Base-by-base conservation (phyloP, 2,113 vertebrate genomes). In the Bostrychus sinensis region DNA sequence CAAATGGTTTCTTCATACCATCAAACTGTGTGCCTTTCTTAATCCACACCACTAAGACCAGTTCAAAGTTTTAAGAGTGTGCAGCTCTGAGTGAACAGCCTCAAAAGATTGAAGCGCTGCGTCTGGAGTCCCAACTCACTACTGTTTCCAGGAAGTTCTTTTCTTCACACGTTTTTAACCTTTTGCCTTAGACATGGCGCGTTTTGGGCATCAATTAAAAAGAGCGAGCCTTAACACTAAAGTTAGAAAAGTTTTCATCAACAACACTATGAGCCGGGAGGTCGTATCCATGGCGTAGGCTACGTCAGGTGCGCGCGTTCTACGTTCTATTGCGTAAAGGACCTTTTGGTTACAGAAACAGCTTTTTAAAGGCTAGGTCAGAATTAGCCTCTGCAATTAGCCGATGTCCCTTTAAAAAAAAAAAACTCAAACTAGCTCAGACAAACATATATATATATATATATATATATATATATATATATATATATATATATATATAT, bases 71-170 rank as follows among this genome's bases (percentile, higher is more conserved):
- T 57, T 42, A 12, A 53, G 17, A 19, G 26, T 39, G 61, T 7
- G 28, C 45, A 2, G 60, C 69, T 65, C 57, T 7, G 42, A 60
- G 59, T 48, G 5, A 32, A 8, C 30, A 8, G 30, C 30, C 8
- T 7, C 5, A 32, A 32, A 8, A n/a, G 55, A 42, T 45, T 54
- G 54, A 45, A 32, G 62, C 39, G 65, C 71, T 2, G 51, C 51
- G n/a, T n/a, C n/a, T n/a, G n/a, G n/a, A n/a, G 65, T 69, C 70
- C 61, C 69, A 46, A 56, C 78, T 65, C 68, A n/a, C 63, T 62
- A 58, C 14, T 10, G 62, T 77, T 58, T 75, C 77, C 68, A 80
- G 74, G 72, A 82, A 84, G 68, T 81, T 66, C 30, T 68, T 56
- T 57, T 69, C 53, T 46, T 36, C 19, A 34, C 50, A 41, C 48